Base-by-base conservation (phyloP, 1,140 invertebrate genomes). In the Hylyphantes graminicola region DNA sequence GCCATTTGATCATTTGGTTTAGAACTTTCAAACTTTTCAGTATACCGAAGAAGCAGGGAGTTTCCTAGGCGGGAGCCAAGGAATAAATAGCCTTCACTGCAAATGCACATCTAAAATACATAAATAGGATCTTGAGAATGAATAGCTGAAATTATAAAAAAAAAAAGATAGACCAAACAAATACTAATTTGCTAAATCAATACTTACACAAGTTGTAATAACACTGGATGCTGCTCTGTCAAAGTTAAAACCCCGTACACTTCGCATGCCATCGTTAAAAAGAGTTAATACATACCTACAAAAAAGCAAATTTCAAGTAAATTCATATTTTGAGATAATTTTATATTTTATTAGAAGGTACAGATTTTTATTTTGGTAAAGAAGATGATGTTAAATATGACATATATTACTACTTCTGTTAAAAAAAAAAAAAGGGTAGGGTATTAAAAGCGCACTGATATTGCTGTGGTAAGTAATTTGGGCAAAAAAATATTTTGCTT, bases 21-120 rank as follows among this genome's bases (percentile, higher is more conserved):
- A 53, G 86, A 86, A 15, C 95, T 95, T 89, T 96, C 94, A 19
- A 86, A 80, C 94, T 94, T 90, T 97, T 96, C 90, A 68, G 93
- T 96, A 87, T 97, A 97, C 86, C 96, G 92, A 12, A 99, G 89
- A 2, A 99, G 89, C n/a, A 99, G 90, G 0, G 98, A 99, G 90
- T 99, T 99, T 9, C 97, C 98, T 9, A 99, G 91, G n/a, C 98
- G 92, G 0, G 98, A 99, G 1, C 98, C 98, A 64, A 99, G 91
- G 89, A 99, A 99, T 8, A 99, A 89, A 89, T 97, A 98, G 87
- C 96, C 96, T 86, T 96, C 94, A 89, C 97, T 96, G 91, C 95
- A 97, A 17, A 97, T 91, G 88, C 95, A 95, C 88, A 98, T 95
- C 95, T 96, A 54, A 72, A 78, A 64, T 61, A 57, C 89, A 19